Percentiles rank a stretch among this genome's conserved stretches.
These are phyloP conservation scores for Caenorhabditis briggsae DNA, from an alignment of 1,140 invertebrate species.

Conservation along the genomic window DNA sequence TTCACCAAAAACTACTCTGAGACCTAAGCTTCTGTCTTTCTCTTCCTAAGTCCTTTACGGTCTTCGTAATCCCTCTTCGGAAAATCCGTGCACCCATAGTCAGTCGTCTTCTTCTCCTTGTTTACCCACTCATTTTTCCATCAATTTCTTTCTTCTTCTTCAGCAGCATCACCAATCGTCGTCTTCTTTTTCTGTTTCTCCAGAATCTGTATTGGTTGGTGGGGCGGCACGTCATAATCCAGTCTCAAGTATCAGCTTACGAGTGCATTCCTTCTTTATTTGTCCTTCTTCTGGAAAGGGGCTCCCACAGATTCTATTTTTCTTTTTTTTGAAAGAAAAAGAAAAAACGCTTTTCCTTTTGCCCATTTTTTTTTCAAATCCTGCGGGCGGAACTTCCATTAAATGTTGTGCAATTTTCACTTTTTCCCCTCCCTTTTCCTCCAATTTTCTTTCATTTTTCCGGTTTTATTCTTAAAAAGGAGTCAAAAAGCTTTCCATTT, in stretches of 20 bases:
- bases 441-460: too few species aligned
- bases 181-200: background rate
- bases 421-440: too few species aligned
- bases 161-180: background rate
- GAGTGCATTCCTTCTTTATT: slow-evolving; percentile 35
- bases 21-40: background rate
- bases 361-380: background rate
- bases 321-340: background rate
- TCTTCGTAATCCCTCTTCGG: slow-evolving; percentile 15
- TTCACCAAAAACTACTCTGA: background rate
- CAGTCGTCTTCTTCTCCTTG: background rate
- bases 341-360: slow-evolving; percentile 1
- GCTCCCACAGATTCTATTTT: slow-evolving; percentile 26
- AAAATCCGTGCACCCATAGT: background rate
- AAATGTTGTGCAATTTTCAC: slow-evolving; percentile 8
- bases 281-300: background rate
- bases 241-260: slow-evolving; percentile 50
- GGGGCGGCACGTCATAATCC: slow-evolving; percentile 41
- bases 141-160: background rate
- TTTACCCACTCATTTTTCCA: background rate
- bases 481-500: background rate
- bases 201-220: background rate
- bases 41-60: slow-evolving; percentile 1
- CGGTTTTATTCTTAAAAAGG: too few species aligned
- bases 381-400: slow-evolving; percentile 22